These are phyloP conservation scores for Nomada flava DNA, from an alignment of 2,888 invertebrate species.

Conservation along the genomic window DNA sequence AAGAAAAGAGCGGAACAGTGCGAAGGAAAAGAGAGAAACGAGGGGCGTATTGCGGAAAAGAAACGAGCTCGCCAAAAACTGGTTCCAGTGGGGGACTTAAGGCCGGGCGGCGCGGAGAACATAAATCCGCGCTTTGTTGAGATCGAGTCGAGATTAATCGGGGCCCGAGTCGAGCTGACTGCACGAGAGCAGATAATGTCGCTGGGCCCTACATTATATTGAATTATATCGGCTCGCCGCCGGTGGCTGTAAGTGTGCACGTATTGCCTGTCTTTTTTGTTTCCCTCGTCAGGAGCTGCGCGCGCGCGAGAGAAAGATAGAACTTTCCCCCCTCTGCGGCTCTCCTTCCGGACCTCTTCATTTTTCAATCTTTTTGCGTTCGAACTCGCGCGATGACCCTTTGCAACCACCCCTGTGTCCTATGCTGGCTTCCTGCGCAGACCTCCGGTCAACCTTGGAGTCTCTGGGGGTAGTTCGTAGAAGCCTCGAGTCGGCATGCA, in stretches of 20 bases:
- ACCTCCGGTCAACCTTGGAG: too few species aligned
- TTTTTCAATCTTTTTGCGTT: conserved; percentile 46
- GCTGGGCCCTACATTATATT: conserved; percentile 74
- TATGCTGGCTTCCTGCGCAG: too few species aligned
- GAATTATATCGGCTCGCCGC: conserved; percentile 75
- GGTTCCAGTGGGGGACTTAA: conserved; percentile 67
- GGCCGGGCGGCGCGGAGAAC: conserved; percentile 64
- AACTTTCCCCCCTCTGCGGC: conserved; percentile 49
- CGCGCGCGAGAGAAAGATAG: conserved; percentile 4
- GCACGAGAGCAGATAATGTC: conserved; percentile 77
- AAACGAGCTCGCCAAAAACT: conserved; percentile 73
- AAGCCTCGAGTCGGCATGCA: too few species aligned
- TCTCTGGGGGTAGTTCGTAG: too few species aligned
- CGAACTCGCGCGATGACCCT: not conserved
- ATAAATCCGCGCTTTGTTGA: conserved; percentile 79
- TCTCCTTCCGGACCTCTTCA: conserved; percentile 60
- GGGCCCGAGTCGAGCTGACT: conserved; percentile 67
- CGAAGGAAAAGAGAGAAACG: conserved; percentile 18
- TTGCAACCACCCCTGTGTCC: not conserved
- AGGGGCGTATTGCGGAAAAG: conserved; percentile 63
- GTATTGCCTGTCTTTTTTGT: conserved; percentile 36
- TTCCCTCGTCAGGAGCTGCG: conserved; percentile 43
- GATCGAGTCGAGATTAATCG: conserved; percentile 80
- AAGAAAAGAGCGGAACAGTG: conserved; percentile 8
- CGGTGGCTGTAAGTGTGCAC: conserved; percentile 44